A percentile compares a stretch with the other conserved stretches of the same genome.
Conservation (phyloP, 2,113 vertebrate species). For the Equus przewalskii region DNA sequence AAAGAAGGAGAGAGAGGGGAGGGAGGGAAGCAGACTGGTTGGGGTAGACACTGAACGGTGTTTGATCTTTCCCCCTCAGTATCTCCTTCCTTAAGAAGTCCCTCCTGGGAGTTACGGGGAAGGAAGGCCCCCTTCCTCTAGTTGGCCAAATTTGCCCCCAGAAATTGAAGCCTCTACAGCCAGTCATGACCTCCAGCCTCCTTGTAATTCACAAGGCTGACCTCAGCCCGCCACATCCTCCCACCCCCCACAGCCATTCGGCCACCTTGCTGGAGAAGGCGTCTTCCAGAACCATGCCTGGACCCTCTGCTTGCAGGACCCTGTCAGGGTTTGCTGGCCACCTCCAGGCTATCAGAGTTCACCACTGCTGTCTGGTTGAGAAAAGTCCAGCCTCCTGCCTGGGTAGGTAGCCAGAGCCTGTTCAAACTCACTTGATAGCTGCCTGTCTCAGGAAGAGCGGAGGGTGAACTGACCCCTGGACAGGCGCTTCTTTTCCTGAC, state of each 20-base stretch:
- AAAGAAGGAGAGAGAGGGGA: fast-evolving
- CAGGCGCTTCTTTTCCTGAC: neutral
- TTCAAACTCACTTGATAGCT: neutral
- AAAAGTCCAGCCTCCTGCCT: neutral
- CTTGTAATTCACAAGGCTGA: neutral
- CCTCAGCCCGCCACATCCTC: neutral
- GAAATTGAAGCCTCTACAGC: neutral
- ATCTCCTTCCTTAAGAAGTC: neutral
- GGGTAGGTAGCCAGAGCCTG: neutral
- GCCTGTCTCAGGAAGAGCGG: neutral
- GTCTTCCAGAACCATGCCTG: neutral
- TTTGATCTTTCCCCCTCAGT: neutral
- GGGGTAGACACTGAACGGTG: neutral
- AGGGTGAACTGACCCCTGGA: neutral
- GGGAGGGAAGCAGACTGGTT: neutral
- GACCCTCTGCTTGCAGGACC: neutral
- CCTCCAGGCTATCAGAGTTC: neutral
- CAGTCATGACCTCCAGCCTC: neutral
- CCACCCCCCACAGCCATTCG: neutral
- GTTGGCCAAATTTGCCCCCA: neutral
- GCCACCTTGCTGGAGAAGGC: neutral
- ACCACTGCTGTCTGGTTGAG: neutral
- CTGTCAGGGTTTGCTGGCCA: neutral
- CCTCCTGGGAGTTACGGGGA: neutral
- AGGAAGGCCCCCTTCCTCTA: neutral